A percentile compares a stretch with the other conserved stretches of the same genome.
phyloP scores from a whole-genome alignment of 2,888 invertebrate species.

The Neelides folsomi region DNA sequence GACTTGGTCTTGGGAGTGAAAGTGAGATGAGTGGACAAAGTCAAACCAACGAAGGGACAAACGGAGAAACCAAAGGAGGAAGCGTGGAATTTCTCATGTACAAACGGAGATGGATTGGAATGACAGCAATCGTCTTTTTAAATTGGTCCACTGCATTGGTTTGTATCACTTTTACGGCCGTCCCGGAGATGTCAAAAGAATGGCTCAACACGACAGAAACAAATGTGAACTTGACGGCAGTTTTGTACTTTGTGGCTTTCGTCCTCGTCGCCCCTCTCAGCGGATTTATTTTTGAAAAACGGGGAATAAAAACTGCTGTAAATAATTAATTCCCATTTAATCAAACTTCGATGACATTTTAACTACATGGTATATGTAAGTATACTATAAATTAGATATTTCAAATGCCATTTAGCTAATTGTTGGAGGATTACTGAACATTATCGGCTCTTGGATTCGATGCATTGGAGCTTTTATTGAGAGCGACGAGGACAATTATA shows the following conservation, averaged over 20 bases:
- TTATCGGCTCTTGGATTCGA: slow-evolving; percentile 11
- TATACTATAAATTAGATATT: no score
- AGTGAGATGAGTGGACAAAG: no score
- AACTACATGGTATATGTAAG: no score
- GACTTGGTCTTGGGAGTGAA: no score
- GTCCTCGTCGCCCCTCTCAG: neutral
- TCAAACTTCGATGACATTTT: no score
- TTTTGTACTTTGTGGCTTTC: no score
- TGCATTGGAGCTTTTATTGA: slow-evolving; percentile 14
- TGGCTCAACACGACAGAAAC: no score
- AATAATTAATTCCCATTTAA: no score
- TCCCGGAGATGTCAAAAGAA: slow-evolving; percentile 6
- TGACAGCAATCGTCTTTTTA: slow-evolving; percentile 6
- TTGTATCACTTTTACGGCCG: slow-evolving; percentile 13
- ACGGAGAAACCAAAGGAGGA: no score
- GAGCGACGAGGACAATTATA: slow-evolving; percentile 6
- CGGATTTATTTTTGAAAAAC: neutral
- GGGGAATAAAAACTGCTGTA: neutral
- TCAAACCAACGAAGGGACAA: no score
- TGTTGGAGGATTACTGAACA: slow-evolving; percentile 11
- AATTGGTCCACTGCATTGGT: slow-evolving; percentile 12
- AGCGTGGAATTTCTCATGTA: slow-evolving; percentile 9
- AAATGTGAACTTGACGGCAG: no score
- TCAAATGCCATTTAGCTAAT: slow-evolving; percentile 9
- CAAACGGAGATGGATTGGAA: slow-evolving; percentile 12